These are phyloP conservation scores for Operophtera brumata DNA, from an alignment of 2,888 invertebrate species.

Conservation along the genomic window DNA sequence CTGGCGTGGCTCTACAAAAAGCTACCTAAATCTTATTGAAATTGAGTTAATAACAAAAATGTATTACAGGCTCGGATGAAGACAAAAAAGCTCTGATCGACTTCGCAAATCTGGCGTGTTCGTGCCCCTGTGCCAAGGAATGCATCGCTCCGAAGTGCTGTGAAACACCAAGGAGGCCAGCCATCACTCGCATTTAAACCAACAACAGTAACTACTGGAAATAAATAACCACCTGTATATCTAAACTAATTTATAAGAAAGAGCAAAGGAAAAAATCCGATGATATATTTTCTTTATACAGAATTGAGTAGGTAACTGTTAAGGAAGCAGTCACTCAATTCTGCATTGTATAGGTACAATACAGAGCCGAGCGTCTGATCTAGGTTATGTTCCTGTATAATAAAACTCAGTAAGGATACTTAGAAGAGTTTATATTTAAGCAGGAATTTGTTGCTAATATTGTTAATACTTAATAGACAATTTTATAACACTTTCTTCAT, in stretches of 20 bases:
- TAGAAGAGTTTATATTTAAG: too few species aligned
- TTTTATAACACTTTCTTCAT: too few species aligned
- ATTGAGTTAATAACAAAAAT: background rate
- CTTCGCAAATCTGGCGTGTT: constrained; percentile 62
- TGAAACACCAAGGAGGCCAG: constrained; percentile 51
- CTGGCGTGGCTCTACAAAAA: background rate
- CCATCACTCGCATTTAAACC: constrained; percentile 59
- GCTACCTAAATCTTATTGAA: background rate
- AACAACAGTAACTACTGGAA: background rate
- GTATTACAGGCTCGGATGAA: constrained; percentile 59
- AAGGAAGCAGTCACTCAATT: too few species aligned
- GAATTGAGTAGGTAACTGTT: too few species aligned
- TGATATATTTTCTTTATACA: too few species aligned
- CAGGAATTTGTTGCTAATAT: too few species aligned
- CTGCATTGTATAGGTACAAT: too few species aligned
- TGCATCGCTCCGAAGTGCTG: constrained; percentile 71
- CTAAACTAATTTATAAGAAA: constrained; percentile 7
- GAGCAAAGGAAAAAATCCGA: too few species aligned
- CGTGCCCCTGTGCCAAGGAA: constrained; percentile 71
- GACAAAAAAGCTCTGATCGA: constrained; percentile 66
- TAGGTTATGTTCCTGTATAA: too few species aligned
- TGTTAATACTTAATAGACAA: too few species aligned
- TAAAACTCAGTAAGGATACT: too few species aligned
- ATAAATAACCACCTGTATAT: background rate
- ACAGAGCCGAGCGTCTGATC: too few species aligned